A percentile compares a stretch with the other conserved stretches of the same genome.
These are phyloP conservation scores for Heliothis virescens DNA, from an alignment of 1,140 invertebrate genomes.

Conservation along the genomic window DNA sequence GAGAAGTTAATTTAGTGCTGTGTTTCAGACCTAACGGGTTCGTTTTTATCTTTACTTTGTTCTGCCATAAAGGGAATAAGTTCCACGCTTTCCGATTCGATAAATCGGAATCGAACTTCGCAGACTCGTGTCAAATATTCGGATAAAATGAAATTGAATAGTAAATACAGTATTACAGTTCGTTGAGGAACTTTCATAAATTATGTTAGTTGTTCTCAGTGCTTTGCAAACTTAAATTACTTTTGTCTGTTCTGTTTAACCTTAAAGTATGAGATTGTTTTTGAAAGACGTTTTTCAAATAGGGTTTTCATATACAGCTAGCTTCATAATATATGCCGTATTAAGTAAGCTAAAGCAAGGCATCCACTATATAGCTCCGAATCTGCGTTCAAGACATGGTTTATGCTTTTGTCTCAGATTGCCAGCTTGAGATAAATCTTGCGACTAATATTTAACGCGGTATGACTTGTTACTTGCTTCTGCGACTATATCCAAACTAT, in stretches of 20 bases:
- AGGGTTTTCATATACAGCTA: too few species aligned
- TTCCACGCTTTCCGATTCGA: constrained; percentile 11
- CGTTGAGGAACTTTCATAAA: constrained; percentile 32
- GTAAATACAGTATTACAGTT: constrained; percentile 26
- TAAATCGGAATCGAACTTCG: constrained; percentile 30
- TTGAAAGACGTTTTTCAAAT: background rate
- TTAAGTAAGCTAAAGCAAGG: too few species aligned
- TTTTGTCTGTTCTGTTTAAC: constrained; percentile 26
- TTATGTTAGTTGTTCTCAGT: constrained; percentile 28
- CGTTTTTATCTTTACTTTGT: constrained; percentile 29
- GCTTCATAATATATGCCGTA: too few species aligned
- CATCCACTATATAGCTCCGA: too few species aligned
- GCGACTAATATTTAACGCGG: too few species aligned
- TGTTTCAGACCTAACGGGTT: constrained; percentile 20
- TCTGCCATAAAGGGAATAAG: background rate
- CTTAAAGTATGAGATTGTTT: constrained; percentile 1
- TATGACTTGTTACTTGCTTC: too few species aligned
- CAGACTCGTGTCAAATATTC: constrained; percentile 28
- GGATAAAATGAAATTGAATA: constrained; percentile 39
- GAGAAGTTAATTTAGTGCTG: constrained; percentile 60
- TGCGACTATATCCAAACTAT: too few species aligned
- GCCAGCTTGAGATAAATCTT: too few species aligned
- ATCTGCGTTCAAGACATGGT: too few species aligned
- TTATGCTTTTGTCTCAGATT: too few species aligned
- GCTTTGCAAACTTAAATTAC: constrained; percentile 23